Evolutionary conservation across 2,113 vertebrate genomes (phyloP).

Genomic region (Halcyon malimbica): DNA sequence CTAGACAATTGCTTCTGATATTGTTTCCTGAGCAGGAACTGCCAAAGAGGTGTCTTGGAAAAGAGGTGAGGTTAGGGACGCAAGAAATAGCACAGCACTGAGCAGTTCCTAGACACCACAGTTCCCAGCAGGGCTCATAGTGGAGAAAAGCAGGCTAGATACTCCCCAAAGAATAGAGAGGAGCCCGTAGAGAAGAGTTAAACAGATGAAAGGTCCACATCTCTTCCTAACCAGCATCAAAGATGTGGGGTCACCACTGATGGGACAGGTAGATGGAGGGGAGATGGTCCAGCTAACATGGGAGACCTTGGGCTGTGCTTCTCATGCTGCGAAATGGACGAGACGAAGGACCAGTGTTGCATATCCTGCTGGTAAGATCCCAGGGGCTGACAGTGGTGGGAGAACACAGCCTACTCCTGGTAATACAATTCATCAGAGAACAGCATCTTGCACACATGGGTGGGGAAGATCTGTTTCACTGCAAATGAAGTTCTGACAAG

Average conservation of each 20-base stretch:
- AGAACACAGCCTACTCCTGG: background rate
- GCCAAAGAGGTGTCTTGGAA: accelerated
- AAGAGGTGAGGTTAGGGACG: background rate
- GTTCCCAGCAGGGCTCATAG: background rate
- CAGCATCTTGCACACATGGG: background rate
- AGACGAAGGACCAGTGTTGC: background rate
- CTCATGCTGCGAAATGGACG: background rate
- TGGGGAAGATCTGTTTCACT: background rate
- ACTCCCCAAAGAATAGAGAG: background rate
- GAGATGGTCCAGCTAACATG: background rate
- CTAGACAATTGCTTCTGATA: background rate
- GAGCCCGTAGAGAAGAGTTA: background rate
- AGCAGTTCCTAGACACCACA: background rate
- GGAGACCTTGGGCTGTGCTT: background rate
- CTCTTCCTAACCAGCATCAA: background rate
- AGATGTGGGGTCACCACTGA: background rate
- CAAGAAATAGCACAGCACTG: background rate
- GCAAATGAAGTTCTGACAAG: background rate
- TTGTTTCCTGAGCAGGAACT: background rate
- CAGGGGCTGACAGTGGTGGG: background rate
- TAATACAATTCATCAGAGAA: background rate
- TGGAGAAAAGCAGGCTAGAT: background rate
- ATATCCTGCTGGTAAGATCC: background rate
- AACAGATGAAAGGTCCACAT: background rate
- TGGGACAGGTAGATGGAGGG: background rate